Evolutionary conservation across 2,797 vertebrate species (phyloP).

Genomic region (Schizopygopsis pylzovi): DNA sequence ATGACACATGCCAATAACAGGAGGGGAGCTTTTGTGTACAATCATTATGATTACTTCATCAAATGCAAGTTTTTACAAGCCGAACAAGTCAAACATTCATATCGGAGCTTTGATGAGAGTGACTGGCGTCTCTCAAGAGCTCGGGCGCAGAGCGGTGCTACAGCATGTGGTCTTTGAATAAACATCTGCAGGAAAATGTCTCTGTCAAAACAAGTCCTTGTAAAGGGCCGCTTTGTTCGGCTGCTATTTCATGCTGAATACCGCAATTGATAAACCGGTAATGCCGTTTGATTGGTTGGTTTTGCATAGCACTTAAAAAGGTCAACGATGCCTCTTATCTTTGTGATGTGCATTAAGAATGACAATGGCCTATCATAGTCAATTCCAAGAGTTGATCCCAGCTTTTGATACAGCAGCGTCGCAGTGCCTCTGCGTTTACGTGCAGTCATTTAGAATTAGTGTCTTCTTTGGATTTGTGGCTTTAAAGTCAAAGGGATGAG

Average conservation of each 20-base stretch:
- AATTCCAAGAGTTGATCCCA: constrained; percentile 37
- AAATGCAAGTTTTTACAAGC: constrained; percentile 56
- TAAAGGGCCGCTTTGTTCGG: constrained; percentile 60
- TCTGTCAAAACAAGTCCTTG: constrained; percentile 59
- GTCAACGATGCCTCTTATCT: constrained; percentile 56
- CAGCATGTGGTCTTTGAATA: constrained; percentile 63
- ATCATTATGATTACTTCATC: constrained; percentile 63
- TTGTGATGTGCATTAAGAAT: constrained; percentile 54
- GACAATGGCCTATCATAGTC: constrained; percentile 49
- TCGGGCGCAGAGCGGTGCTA: constrained; percentile 46
- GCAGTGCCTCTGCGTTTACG: constrained; percentile 13
- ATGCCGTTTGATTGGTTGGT: constrained; percentile 54
- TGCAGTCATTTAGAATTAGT: constrained; percentile 27
- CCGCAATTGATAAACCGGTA: constrained; percentile 56
- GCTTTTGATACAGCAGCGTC: constrained; percentile 24
- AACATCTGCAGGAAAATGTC: constrained; percentile 64
- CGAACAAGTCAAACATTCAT: constrained; percentile 57
- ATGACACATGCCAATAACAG: constrained; percentile 62
- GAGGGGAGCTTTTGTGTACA: constrained; percentile 53
- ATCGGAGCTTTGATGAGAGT: constrained; percentile 57
- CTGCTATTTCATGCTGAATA: constrained; percentile 55
- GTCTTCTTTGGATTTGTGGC: constrained; percentile 12
- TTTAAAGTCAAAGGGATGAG: constrained; percentile 33
- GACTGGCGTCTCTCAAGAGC: constrained; percentile 55
- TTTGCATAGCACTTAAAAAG: constrained; percentile 61